Evolutionary conservation across 2,113 vertebrate genomes (phyloP), one percentile per base, ranked within the genome.

Genomic region (Nothobranchius furzeri): DNA sequence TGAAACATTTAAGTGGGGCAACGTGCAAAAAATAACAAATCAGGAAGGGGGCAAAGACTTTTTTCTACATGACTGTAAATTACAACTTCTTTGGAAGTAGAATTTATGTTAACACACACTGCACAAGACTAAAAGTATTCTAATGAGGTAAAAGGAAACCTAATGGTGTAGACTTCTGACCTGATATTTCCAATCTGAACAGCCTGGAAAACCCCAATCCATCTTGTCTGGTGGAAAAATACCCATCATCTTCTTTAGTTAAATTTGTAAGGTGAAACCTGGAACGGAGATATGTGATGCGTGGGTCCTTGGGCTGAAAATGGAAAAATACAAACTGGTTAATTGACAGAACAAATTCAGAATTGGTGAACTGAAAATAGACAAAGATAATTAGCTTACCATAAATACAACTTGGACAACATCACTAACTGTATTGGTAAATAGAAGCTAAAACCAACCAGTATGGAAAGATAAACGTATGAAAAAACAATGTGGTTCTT

Each of bases 231-330:
- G 0, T 36, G 3, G 17, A 0, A 42, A 0, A 0, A 59, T 53
- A 48, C 68, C 85, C 87, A 0, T 62, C 15, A 71, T 87, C 78
- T 7, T 2, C 46, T 55, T 83, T 49, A 12, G n/a, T 83, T 68
- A 88, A 6, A 17, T 87, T 20, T 9, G 0, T 6, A 1, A 88
- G 11, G 4, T 0, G 0, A 52, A 75, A 3, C 11, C 9, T 3
- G 0, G 0, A 0, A 9, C 0, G 0, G 2, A 0, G 3, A 5
- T 51, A 0, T 25, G 13, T 14, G 2, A 88, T 3, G 2, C 82
- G 85, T n/a, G 79, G 12, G 0, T 82, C 73, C 8, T 48, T 36
- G 42, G n/a, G 2, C 87, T 90, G 52, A 45, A 63, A 17, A 0
- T 7, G 9, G 6, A 2, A 71, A 8, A 54, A 62, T 12, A 81